Conservation (phyloP, 2,797 vertebrate species). For the Leptatherina wallacei region DNA sequence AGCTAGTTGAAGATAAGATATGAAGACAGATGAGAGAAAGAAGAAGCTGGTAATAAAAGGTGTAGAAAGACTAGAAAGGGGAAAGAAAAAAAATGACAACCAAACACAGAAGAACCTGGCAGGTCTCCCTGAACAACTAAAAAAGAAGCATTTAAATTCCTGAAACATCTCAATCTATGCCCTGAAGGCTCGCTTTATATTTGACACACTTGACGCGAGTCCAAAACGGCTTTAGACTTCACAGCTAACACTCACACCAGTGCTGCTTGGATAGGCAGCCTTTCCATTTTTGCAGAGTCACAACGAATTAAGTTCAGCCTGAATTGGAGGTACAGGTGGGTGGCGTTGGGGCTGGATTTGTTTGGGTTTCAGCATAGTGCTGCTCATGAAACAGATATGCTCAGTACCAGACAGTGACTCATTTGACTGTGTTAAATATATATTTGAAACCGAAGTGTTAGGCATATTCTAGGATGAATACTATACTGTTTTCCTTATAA, state of each 20-base stretch:
- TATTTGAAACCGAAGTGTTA: slow-evolving; percentile 9
- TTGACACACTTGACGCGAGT: slow-evolving; percentile 69
- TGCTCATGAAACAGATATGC: slow-evolving; percentile 22
- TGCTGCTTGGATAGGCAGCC: slow-evolving; percentile 50
- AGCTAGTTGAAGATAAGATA: slow-evolving; percentile 44
- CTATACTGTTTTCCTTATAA: not conserved
- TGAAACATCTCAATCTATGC: slow-evolving; percentile 68
- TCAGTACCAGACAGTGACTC: slow-evolving; percentile 38
- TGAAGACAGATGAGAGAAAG: slow-evolving; percentile 30
- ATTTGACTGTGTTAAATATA: slow-evolving; percentile 31
- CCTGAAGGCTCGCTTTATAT: slow-evolving; percentile 65
- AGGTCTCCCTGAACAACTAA: slow-evolving; percentile 59
- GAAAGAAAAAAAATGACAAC: slow-evolving; percentile 13
- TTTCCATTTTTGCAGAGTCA: slow-evolving; percentile 44
- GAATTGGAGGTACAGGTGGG: slow-evolving; percentile 53
- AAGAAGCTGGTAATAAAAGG: slow-evolving; percentile 27
- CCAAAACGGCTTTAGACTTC: slow-evolving; percentile 48
- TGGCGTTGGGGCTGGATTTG: slow-evolving; percentile 48
- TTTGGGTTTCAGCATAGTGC: slow-evolving; percentile 44
- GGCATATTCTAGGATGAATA: not conserved
- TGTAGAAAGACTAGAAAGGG: slow-evolving; percentile 5
- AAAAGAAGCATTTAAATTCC: slow-evolving; percentile 70
- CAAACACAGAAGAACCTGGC: slow-evolving; percentile 47
- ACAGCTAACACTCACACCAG: slow-evolving; percentile 45
- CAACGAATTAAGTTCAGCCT: slow-evolving; percentile 51